A percentile compares a stretch with the other conserved stretches of the same genome.
phyloP scores from a whole-genome alignment of 1,140 invertebrate species.

The Aphis craccivora region DNA sequence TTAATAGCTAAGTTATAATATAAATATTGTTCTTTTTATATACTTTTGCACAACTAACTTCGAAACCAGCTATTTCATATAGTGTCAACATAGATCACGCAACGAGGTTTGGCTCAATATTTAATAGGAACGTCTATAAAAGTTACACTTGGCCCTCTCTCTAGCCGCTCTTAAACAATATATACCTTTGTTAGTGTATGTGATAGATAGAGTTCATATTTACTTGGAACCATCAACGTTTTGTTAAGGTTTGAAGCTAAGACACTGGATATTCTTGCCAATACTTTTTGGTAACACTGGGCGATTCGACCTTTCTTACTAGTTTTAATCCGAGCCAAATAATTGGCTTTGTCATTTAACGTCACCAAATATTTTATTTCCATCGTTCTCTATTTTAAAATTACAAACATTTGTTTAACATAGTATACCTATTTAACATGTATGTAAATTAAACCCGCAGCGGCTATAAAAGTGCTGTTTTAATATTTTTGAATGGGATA shows the following conservation, averaged over 20 bases:
- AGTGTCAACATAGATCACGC: too few species aligned
- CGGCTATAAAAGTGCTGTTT: background rate
- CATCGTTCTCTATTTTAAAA: background rate
- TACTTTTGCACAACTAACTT: too few species aligned
- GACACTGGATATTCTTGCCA: constrained; percentile 13
- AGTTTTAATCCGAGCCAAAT: background rate
- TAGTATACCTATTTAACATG: background rate
- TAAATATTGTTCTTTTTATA: too few species aligned
- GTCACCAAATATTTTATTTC: constrained; percentile 29
- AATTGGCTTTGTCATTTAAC: background rate
- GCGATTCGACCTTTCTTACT: background rate
- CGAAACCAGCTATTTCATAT: too few species aligned
- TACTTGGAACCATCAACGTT: background rate
- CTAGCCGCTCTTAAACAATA: too few species aligned
- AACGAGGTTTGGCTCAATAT: too few species aligned
- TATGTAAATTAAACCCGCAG: too few species aligned
- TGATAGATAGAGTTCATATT: background rate
- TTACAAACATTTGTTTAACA: background rate
- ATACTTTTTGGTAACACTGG: constrained; percentile 4
- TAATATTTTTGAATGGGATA: background rate
- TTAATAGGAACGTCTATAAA: too few species aligned
- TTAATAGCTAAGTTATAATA: too few species aligned
- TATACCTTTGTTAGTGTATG: background rate
- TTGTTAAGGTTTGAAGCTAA: constrained; percentile 28
- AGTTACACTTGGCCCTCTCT: too few species aligned